Base-by-base conservation (phyloP, 2,888 invertebrate species). In the Halictus ligatus region DNA sequence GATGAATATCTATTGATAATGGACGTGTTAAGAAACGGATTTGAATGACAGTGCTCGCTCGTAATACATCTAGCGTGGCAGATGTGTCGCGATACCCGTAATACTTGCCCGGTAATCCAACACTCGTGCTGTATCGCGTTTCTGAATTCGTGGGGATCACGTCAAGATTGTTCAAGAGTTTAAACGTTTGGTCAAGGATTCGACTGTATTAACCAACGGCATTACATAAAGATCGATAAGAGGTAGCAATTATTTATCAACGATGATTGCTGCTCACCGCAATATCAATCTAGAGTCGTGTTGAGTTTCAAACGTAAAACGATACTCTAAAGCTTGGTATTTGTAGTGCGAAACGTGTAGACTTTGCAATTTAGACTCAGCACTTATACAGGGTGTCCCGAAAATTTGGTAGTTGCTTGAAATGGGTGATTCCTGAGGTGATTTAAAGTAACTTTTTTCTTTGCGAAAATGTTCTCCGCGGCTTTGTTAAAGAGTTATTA, bases 71-170 rank as follows among this genome's bases (percentile, higher is more conserved):
- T 29, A 67, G 13, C 35, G 25, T 79, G 69, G 74, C 75, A 73
- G 43, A 82, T 80, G 40, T 67, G 75, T 64, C 46, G 18, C 35
- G 58, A 86, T 79, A 76, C 67, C 15, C 35, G n/a, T 40, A 67
- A 69, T 35, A 60, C 75, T 77, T n/a, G 69, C 54, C 40, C 60
- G 81, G 76, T 73, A 81, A 88, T 78, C 35, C 21, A 35, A 73
- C 54, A 60, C 54, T 48, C 50, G 67, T 1, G 64, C 60, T 2
- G 43, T 13, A 77, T 83, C 71, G 78, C 78, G 67, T 73, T 80
- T 64, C 77, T 18, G 40, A 88, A 78, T 88, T 88, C 83, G 46
- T n/a, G 35, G 54, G 58, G 81, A 73, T 48, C 50, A n/a, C 43
- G 69, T 35, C 60, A 74, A 46, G 35, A 25, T 50, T 46, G 71